phyloP scores from a whole-genome alignment of 2,888 invertebrate species.

The Fragum fragum region DNA sequence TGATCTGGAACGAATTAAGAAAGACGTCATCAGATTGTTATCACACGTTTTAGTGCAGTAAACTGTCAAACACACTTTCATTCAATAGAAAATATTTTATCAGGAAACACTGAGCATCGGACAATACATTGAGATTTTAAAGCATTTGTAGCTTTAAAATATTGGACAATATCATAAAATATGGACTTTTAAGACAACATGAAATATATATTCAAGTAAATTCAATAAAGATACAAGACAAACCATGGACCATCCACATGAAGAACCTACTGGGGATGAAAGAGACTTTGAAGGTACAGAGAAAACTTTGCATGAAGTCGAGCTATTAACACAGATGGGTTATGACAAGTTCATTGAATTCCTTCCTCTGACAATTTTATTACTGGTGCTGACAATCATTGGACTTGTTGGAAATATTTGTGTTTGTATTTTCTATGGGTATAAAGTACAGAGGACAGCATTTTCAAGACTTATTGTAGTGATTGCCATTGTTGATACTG shows the following conservation, averaged over 20 bases:
- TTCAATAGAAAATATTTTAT: background rate
- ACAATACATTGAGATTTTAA: too few relatives aligned
- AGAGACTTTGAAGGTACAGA: background rate
- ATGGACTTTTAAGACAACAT: too few relatives aligned
- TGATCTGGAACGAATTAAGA: background rate
- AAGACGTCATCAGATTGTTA: background rate
- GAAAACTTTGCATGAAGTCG: background rate
- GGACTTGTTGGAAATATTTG: conserved; percentile 7
- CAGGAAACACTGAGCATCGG: background rate
- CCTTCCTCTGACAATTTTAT: background rate
- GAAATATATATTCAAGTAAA: background rate
- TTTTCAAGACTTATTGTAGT: conserved; percentile 2
- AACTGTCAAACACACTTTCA: background rate
- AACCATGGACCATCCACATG: background rate
- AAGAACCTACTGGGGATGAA: background rate
- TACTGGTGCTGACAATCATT: background rate
- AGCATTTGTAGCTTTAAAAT: too few relatives aligned
- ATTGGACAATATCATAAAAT: too few relatives aligned
- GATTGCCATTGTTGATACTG: conserved; percentile 1
- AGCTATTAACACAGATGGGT: conserved; percentile 1
- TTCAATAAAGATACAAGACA: background rate
- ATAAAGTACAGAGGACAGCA: background rate
- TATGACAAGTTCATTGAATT: conserved; percentile 12
- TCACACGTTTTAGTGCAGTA: background rate
- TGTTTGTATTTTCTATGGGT: conserved; percentile 14